phyloP scores from a whole-genome alignment of 2,113 vertebrate genomes.

The Upupa epops region DNA sequence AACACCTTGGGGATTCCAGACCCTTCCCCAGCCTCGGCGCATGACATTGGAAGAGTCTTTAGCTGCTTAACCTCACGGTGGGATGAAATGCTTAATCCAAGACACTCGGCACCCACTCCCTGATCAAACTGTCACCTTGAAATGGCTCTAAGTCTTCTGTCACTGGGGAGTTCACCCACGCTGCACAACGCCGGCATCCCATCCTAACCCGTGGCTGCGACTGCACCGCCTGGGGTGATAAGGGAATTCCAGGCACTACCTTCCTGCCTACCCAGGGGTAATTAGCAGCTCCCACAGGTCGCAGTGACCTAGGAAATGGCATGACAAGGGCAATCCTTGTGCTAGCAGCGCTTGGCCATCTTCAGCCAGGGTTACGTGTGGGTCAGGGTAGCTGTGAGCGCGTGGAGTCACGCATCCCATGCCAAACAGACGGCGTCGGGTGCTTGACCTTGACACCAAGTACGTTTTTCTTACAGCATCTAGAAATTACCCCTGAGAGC shows the following conservation, averaged over 20 bases:
- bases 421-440: neutral
- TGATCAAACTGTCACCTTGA: constrained; percentile 67
- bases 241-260: constrained; percentile 42
- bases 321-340: constrained; percentile 19
- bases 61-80: constrained; percentile 57
- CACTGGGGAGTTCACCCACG: constrained; percentile 14
- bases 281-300: constrained; percentile 21
- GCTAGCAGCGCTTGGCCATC: neutral
- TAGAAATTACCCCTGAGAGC: constrained; percentile 30
- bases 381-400: neutral
- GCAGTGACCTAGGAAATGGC: constrained; percentile 12
- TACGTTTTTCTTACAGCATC: neutral
- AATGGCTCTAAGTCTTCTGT: constrained; percentile 33
- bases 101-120: constrained; percentile 55
- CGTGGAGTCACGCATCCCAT: neutral
- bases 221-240: neutral
- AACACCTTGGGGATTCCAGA: constrained; percentile 71
- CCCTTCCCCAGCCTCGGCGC: no score
- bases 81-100: constrained; percentile 58
- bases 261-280: constrained; percentile 6
- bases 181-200: constrained; percentile 6
- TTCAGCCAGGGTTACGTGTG: constrained; percentile 29
- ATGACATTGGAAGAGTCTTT: constrained; percentile 36
- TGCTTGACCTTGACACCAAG: constrained; percentile 14
- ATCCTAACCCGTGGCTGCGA: neutral